phyloP scores from a whole-genome alignment of 2,113 vertebrate genomes.

The Vombatus ursinus region DNA sequence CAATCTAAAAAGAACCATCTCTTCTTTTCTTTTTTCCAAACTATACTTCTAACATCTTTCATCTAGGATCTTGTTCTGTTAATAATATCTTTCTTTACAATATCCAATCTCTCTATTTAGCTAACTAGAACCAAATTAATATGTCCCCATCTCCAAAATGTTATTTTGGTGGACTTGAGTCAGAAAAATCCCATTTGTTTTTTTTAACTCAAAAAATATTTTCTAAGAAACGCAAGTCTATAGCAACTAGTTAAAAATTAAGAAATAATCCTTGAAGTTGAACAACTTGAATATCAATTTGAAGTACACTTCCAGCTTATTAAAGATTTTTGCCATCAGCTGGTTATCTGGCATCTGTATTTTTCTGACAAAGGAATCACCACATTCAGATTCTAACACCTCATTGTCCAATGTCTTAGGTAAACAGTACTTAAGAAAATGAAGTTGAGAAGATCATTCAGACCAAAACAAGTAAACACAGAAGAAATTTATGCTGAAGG shows the following conservation, averaged over 20 bases:
- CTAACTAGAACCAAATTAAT: not conserved
- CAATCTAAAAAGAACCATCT: not conserved
- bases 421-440: not conserved
- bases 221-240: not conserved
- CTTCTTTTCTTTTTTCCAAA: not conserved
- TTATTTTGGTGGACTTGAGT: not conserved
- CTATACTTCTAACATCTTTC: not conserved
- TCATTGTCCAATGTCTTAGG: not conserved
- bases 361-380: not conserved
- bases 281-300: not conserved
- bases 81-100: not conserved
- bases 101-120: not conserved
- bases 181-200: not conserved
- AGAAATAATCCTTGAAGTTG: not conserved
- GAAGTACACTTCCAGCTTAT: not conserved
- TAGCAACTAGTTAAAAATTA: not conserved
- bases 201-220: not conserved
- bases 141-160: not conserved
- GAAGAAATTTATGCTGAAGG: not conserved
- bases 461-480: not conserved
- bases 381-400: not conserved
- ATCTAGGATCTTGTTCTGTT: not conserved
- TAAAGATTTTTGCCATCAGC: not conserved
- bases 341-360: not conserved
- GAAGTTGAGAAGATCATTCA: not conserved